phyloP scores from a whole-genome alignment of 2,113 vertebrate genomes.

The Polyodon spathula region DNA sequence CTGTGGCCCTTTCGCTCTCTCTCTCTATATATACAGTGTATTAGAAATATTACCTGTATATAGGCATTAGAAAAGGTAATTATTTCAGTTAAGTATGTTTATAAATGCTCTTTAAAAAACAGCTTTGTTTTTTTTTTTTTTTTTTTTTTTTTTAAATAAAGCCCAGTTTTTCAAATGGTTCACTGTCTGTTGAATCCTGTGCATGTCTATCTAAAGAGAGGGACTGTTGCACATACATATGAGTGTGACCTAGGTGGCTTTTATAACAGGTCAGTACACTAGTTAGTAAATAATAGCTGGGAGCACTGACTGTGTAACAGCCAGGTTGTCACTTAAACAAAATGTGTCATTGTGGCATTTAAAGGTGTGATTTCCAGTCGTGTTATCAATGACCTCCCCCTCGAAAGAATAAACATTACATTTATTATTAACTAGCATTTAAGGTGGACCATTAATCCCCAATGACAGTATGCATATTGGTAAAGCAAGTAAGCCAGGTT shows the following conservation, averaged over 20 bases:
- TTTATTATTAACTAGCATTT: conserved; percentile 78
- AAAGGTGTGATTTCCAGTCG: conserved; percentile 59
- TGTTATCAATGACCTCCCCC: conserved; percentile 70
- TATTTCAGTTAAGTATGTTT: no score
- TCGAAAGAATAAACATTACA: conserved; percentile 71
- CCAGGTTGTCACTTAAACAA: conserved; percentile 68
- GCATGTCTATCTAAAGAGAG: no score
- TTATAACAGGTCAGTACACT: conserved; percentile 53
- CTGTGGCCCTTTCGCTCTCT: conserved; percentile 21
- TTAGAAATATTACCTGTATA: no score
- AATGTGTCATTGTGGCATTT: conserved; percentile 71
- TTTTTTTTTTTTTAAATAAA: no score
- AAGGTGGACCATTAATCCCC: conserved; percentile 72
- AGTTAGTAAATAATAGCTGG: conserved; percentile 59
- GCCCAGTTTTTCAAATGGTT: no score
- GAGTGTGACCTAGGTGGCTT: conserved; percentile 52
- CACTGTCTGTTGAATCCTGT: no score
- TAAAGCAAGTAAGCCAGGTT: conserved; percentile 62
- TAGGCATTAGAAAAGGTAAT: no score
- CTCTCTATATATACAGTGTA: conserved; percentile 30
- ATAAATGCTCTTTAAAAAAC: no score
- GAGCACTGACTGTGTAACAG: conserved; percentile 54
- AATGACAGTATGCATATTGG: conserved; percentile 69
- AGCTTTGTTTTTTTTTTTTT: no score
- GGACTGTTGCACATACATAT: conserved; percentile 27